Conservation (phyloP, 2,113 vertebrate species). For the Gavia stellata region DNA sequence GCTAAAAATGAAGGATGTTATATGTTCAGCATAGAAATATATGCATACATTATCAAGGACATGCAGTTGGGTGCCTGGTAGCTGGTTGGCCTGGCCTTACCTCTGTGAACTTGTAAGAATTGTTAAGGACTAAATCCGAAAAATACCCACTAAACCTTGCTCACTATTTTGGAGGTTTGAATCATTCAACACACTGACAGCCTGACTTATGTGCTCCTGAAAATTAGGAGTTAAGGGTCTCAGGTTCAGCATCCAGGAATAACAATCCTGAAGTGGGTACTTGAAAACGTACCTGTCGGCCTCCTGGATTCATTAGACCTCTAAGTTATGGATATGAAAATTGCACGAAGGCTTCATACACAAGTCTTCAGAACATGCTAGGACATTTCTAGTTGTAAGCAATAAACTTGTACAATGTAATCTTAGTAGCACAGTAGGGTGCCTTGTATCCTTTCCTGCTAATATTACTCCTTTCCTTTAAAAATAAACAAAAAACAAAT, state of each 20-base stretch:
- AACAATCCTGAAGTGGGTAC: background rate
- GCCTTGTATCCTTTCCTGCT: background rate
- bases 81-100: background rate
- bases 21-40: background rate
- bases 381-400: background rate
- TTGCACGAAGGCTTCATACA: background rate
- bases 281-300: background rate
- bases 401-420: background rate
- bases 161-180: background rate
- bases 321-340: background rate
- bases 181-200: background rate
- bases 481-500: constrained; percentile 59
- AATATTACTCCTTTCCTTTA: constrained; percentile 16
- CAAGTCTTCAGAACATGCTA: background rate
- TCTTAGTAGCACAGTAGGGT: constrained; percentile 4
- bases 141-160: background rate
- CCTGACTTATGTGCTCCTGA: background rate
- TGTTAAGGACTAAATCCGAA: background rate
- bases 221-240: background rate
- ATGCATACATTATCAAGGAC: background rate
- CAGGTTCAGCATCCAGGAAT: background rate
- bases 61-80: background rate
- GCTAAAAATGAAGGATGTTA: background rate
- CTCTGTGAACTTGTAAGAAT: background rate
- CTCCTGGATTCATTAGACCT: background rate